Base-by-base conservation (phyloP, 2,888 invertebrate genomes). In the Oligia fasciuncula region DNA sequence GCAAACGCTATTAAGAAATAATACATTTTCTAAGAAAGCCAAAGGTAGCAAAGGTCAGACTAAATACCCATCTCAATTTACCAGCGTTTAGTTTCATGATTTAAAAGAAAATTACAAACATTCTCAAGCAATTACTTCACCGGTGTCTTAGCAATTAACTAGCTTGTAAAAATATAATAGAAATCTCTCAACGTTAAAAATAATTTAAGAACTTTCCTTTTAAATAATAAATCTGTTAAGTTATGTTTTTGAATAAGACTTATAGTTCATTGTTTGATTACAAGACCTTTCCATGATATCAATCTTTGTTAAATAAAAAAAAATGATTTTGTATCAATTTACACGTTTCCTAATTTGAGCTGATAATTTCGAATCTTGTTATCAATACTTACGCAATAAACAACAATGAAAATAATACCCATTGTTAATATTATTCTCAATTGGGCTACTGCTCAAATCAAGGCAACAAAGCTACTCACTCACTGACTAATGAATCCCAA, bases 401-500 rank as follows among this genome's bases (percentile, higher is more conserved):
- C n/a, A 29, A 57, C 35, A n/a, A 9, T n/a, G 19, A 35, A 46
- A 46, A 46, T 17, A 0, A 23, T 71, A 49, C 23, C 40, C n/a
- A 43, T 40, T 40, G 8, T 29, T 19, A 23, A 0, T 57, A 66
- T 17, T 43, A 43, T 29, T 85, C 67, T 57, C 43, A 63, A 80
- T 80, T 51, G 80, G 43, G 23, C 43, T 19, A 46, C 46, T 35
- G 54, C n/a, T 67, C 19, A 77, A 77, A 65, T 74, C 51, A 60
- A 46, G 8, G 14, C 62, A 63, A 79, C 66, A 79, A 87, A 73
- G 72, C 66, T 43, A 46, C 29, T 65, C 62, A 8, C 62, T 71
- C 46, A 77, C 5, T 79, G 73, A 83, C 71, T 79, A 87, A 88
- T 87, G 89, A 83, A 77, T 60, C 66, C 29, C 23, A 35, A 69